Percentiles rank a stretch among this genome's conserved stretches.
These are phyloP conservation scores for Haemorhous mexicanus DNA, from an alignment of 2,113 vertebrate species.

Conservation along the genomic window DNA sequence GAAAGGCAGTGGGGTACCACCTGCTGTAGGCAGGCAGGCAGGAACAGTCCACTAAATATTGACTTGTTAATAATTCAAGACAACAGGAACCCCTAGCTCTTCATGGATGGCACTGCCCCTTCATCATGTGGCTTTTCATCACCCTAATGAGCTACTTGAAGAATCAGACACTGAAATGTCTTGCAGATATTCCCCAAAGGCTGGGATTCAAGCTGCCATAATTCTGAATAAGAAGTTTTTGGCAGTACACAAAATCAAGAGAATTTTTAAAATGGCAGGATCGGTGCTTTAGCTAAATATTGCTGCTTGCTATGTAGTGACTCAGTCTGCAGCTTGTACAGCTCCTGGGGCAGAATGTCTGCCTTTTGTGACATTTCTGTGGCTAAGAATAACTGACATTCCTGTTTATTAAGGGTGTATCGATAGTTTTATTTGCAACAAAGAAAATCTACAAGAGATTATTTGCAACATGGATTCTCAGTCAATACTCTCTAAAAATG, in stretches of 20 bases:
- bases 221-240: conserved; percentile 12
- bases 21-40: conserved; percentile 72
- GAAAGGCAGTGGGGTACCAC: conserved; percentile 69
- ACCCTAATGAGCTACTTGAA: conserved; percentile 69
- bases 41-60: conserved; percentile 65
- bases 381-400: not conserved
- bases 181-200: conserved; percentile 56
- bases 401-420: not conserved
- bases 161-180: conserved; percentile 56
- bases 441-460: not conserved
- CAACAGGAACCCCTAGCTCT: conserved; percentile 69
- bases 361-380: not conserved
- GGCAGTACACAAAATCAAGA: not conserved
- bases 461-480: not conserved
- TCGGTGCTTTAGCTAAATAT: not conserved
- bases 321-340: not conserved
- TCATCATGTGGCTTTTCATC: conserved; percentile 66
- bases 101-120: conserved; percentile 62
- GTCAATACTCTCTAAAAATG: not conserved
- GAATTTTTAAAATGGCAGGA: not conserved
- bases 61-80: conserved; percentile 79
- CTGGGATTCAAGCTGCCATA: conserved; percentile 6
- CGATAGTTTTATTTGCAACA: not conserved
- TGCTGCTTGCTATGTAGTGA: not conserved
- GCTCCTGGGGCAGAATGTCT: not conserved